These are phyloP conservation scores for Stegastes partitus DNA, from an alignment of 2,113 vertebrate genomes.

Conservation along the genomic window DNA sequence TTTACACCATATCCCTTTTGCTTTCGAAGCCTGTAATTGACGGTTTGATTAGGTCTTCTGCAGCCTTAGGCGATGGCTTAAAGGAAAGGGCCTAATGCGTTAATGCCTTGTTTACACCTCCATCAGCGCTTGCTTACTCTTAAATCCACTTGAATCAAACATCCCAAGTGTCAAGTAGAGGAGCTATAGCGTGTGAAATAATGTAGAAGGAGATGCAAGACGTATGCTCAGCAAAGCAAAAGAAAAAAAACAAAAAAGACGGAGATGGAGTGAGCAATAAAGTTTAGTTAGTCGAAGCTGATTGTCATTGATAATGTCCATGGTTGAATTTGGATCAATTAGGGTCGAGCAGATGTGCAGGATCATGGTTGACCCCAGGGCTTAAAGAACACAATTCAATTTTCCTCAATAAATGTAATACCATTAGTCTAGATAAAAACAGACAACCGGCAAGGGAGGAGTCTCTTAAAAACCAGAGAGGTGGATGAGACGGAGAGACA, in stretches of 20 bases:
- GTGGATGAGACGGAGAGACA: slow-evolving; percentile 67
- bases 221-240: not conserved
- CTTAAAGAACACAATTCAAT: slow-evolving; percentile 89
- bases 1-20: slow-evolving; percentile 68
- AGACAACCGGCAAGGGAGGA: slow-evolving; percentile 69
- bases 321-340: slow-evolving; percentile 89
- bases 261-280: slow-evolving; percentile 63
- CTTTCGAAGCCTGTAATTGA: slow-evolving; percentile 70
- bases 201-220: slow-evolving; percentile 2
- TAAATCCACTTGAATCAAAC: slow-evolving; percentile 33
- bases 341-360: slow-evolving; percentile 82
- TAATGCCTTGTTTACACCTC: slow-evolving; percentile 54
- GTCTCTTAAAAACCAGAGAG: slow-evolving; percentile 72
- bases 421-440: slow-evolving; percentile 86
- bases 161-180: not conserved
- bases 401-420: slow-evolving; percentile 90
- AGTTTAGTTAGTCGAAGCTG: slow-evolving; percentile 71
- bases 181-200: not conserved
- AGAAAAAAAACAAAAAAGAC: too few species aligned
- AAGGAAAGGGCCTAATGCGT: slow-evolving; percentile 48
- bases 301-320: slow-evolving; percentile 88
- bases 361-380: slow-evolving; percentile 85
- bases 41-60: slow-evolving; percentile 74
- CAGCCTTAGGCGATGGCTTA: slow-evolving; percentile 50
- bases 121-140: not conserved